These are phyloP conservation scores for Mesoclemmys tuberculata DNA, from an alignment of 2,113 vertebrate species.

Conservation along the genomic window DNA sequence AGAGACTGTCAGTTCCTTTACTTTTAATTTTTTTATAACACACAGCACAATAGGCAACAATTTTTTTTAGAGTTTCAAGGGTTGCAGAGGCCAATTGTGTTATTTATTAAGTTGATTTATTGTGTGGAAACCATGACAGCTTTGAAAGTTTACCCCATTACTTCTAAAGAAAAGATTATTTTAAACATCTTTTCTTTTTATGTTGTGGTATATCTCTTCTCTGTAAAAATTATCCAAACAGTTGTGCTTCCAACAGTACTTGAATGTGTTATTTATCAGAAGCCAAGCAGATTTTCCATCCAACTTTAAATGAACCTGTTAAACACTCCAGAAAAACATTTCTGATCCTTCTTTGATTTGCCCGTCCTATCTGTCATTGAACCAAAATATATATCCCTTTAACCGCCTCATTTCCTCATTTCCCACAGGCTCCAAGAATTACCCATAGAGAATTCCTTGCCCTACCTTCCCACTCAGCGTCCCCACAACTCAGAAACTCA, in stretches of 20 bases:
- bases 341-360: neutral
- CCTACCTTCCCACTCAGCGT: neutral
- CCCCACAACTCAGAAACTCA: neutral
- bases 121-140: neutral
- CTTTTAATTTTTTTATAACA: neutral
- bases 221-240: neutral
- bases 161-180: neutral
- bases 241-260: neutral
- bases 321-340: neutral
- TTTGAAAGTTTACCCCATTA: neutral
- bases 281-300: neutral
- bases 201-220: neutral
- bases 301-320: neutral
- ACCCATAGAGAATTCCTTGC: neutral
- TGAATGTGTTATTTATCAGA: neutral
- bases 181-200: neutral
- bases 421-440: neutral
- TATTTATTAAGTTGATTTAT: neutral
- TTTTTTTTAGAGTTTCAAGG: neutral
- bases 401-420: neutral
- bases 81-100: neutral
- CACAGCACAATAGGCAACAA: neutral
- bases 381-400: neutral
- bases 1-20: rapidly evolving
- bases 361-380: neutral